phyloP scores from a whole-genome alignment of 2,888 invertebrate genomes.

The Hipparchia semele region DNA sequence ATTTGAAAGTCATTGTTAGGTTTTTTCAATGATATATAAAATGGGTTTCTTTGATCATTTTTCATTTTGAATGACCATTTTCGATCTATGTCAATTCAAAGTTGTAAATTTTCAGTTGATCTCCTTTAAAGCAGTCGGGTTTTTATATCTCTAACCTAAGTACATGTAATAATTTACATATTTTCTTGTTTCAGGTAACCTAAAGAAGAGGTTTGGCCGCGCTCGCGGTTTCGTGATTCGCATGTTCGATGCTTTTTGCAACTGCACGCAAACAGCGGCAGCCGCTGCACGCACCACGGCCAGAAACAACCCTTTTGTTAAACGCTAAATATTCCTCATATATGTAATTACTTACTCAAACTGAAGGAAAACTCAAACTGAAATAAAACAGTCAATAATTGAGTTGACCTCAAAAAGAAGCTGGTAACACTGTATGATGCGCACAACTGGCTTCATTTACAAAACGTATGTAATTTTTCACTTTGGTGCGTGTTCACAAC shows the following conservation, averaged over 20 bases:
- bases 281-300: conserved; percentile 79
- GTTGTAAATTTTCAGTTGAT: too few relatives aligned
- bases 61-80: too few relatives aligned
- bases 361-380: not conserved
- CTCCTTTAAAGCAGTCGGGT: too few relatives aligned
- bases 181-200: conserved; percentile 68
- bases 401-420: not conserved
- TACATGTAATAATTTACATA: not conserved
- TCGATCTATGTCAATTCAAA: too few relatives aligned
- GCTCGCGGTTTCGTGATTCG: conserved; percentile 84
- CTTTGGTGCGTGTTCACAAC: too few relatives aligned
- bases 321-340: conserved; percentile 59
- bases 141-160: too few relatives aligned
- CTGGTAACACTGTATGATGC: not conserved
- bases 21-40: too few relatives aligned
- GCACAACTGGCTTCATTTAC: too few relatives aligned
- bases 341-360: not conserved
- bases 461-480: too few relatives aligned
- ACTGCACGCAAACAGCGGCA: conserved; percentile 84
- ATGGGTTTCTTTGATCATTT: too few relatives aligned
- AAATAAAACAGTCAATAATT: not conserved
- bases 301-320: conserved; percentile 72
- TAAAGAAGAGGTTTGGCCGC: conserved; percentile 84
- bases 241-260: conserved; percentile 85
- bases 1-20: too few relatives aligned